Evolutionary conservation across 2,888 invertebrate species (phyloP).

Genomic region (Ectemnius cavifrons): DNA sequence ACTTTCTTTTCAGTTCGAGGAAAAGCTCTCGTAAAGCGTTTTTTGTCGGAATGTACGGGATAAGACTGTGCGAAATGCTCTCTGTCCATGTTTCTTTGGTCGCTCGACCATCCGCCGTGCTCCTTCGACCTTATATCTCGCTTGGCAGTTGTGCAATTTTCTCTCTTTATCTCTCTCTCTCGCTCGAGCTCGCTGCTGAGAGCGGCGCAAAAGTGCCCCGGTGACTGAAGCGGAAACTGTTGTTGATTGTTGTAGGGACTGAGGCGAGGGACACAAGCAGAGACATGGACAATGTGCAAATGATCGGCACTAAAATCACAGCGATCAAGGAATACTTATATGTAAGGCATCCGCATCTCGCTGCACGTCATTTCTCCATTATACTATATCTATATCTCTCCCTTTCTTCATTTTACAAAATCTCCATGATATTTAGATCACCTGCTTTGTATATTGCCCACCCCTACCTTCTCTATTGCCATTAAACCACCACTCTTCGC

Average conservation of each 20-base stretch:
- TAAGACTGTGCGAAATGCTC: slow-evolving; percentile 50
- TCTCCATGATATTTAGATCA: too few species aligned
- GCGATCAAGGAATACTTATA: slow-evolving; percentile 78
- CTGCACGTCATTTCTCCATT: slow-evolving; percentile 48
- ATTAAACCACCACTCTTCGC: too few species aligned
- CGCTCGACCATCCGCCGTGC: slow-evolving; percentile 68
- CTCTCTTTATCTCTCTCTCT: slow-evolving; percentile 22
- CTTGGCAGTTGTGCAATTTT: slow-evolving; percentile 55
- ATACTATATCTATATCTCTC: slow-evolving; percentile 9
- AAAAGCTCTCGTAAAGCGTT: slow-evolving; percentile 14
- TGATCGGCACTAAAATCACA: slow-evolving; percentile 78
- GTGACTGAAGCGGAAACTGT: slow-evolving; percentile 73
- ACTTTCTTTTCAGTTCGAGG: slow-evolving; percentile 17
- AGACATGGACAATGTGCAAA: slow-evolving; percentile 78
- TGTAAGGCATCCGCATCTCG: slow-evolving; percentile 71
- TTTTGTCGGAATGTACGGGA: slow-evolving; percentile 2
- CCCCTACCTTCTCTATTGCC: too few species aligned
- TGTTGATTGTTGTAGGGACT: slow-evolving; percentile 77
- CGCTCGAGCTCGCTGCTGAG: slow-evolving; percentile 39
- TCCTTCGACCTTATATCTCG: slow-evolving; percentile 65
- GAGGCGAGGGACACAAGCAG: slow-evolving; percentile 74
- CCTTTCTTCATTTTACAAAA: background rate
- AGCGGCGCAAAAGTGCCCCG: slow-evolving; percentile 47
- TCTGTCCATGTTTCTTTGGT: slow-evolving; percentile 75
- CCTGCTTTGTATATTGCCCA: too few species aligned